phyloP scores from a whole-genome alignment of 2,797 vertebrate species.

The Intellagama lesueurii region DNA sequence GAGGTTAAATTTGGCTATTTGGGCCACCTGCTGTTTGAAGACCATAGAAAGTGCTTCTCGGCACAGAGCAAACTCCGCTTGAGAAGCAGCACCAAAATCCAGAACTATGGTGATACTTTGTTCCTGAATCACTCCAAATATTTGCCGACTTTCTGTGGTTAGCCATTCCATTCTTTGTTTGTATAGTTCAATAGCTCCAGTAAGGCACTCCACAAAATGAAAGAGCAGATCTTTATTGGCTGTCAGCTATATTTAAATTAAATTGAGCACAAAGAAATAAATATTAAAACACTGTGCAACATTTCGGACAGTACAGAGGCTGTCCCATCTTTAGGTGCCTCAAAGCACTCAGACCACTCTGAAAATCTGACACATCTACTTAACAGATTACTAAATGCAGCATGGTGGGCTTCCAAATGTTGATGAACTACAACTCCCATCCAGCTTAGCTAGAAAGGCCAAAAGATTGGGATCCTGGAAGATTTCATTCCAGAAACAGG shows the following conservation, averaged over 20 bases:
- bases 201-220: slow-evolving; percentile 74
- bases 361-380: not conserved
- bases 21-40: slow-evolving; percentile 80
- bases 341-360: not conserved
- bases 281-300: slow-evolving; percentile 34
- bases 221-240: slow-evolving; percentile 78
- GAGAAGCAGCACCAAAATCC: slow-evolving; percentile 68
- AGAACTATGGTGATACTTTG: slow-evolving; percentile 75
- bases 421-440: not conserved
- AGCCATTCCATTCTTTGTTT: slow-evolving; percentile 81
- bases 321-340: not conserved
- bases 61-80: slow-evolving; percentile 72
- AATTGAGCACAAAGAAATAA: slow-evolving; percentile 55
- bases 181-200: slow-evolving; percentile 73
- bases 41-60: slow-evolving; percentile 77
- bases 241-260: slow-evolving; percentile 79
- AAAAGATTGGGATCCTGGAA: not conserved
- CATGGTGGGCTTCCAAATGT: not conserved
- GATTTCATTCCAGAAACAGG: not conserved
- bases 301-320: slow-evolving; percentile 45
- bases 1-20: slow-evolving; percentile 80
- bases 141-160: slow-evolving; percentile 79
- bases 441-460: not conserved
- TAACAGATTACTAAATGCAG: not conserved
- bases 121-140: slow-evolving; percentile 86